These are phyloP conservation scores for Ceratina japonica DNA, from an alignment of 1,140 invertebrate genomes.

Conservation along the genomic window DNA sequence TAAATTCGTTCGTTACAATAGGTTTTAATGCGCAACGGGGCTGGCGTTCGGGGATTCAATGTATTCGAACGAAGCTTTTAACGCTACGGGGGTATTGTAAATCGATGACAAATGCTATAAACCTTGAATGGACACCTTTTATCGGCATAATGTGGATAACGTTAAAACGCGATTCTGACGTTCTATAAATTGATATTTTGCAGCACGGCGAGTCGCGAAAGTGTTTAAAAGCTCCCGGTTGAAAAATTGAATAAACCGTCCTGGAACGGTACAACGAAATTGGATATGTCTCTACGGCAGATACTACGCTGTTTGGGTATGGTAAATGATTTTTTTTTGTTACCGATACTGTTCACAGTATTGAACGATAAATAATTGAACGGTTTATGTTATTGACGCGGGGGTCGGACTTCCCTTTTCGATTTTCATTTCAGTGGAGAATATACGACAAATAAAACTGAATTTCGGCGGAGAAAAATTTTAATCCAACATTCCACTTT, in stretches of 20 bases:
- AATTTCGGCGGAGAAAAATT: not conserved
- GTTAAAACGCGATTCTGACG: not conserved
- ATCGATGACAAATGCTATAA: not conserved
- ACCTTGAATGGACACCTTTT: not conserved
- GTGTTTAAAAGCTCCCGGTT: not conserved
- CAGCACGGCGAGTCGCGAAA: not conserved
- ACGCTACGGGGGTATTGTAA: not conserved
- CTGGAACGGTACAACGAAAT: too few relatives aligned
- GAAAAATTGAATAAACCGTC: not conserved
- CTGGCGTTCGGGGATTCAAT: not conserved
- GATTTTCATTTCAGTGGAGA: too few relatives aligned
- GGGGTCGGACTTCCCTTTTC: too few relatives aligned
- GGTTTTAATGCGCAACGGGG: not conserved
- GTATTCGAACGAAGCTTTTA: conserved; percentile 11
- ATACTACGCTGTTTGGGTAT: too few relatives aligned
- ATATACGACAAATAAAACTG: too few relatives aligned
- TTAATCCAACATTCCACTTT: not conserved
- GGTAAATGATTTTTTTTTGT: too few relatives aligned
- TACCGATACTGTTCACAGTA: too few relatives aligned
- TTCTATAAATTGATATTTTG: not conserved
- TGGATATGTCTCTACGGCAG: too few relatives aligned
- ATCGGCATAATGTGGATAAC: not conserved
- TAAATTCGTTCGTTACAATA: not conserved
- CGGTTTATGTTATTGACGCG: too few relatives aligned
- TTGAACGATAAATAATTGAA: too few relatives aligned